Evolutionary conservation across 37 sponge, comb jelly and placozoan species (phyloP).

Genomic region (Ephydatia muelleri): DNA sequence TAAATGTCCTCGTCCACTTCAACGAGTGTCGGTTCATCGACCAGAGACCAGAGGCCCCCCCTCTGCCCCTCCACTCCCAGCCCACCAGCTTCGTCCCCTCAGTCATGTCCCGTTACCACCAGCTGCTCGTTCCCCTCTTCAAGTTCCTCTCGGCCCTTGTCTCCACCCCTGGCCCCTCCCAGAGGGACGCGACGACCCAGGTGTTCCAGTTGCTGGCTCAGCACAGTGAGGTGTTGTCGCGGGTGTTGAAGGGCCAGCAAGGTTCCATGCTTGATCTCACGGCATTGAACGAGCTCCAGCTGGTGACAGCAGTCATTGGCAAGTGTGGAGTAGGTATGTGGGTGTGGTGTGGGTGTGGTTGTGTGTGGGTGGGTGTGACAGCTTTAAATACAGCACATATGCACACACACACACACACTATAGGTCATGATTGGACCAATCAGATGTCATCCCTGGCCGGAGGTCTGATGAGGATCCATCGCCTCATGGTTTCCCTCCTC

Average conservation of each 20-base stretch:
- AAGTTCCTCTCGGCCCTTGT: conserved; percentile 60
- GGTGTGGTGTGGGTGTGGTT: conserved; percentile 2
- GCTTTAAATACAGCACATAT: not conserved
- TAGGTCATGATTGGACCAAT: conserved; percentile 61
- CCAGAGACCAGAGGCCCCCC: conserved; percentile 40
- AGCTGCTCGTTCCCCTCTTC: conserved; percentile 74
- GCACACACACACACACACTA: not conserved
- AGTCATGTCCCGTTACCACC: conserved; percentile 65
- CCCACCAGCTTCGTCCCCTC: conserved; percentile 60
- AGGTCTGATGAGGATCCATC: conserved; percentile 60
- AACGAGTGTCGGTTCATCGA: conserved; percentile 81
- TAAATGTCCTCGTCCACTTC: conserved; percentile 51
- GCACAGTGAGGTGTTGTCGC: conserved; percentile 69
- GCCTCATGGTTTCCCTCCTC: conserved; percentile 63
- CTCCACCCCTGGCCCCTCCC: conserved; percentile 63
- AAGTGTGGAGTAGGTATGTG: conserved; percentile 63
- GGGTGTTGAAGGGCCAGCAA: conserved; percentile 53
- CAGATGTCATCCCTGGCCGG: conserved; percentile 23
- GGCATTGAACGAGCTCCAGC: conserved; percentile 67
- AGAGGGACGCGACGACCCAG: conserved; percentile 63
- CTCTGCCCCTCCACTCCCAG: not conserved
- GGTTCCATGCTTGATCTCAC: conserved; percentile 20
- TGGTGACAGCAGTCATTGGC: conserved; percentile 71
- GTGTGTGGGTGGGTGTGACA: not conserved
- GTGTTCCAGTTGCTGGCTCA: conserved; percentile 57